Percentiles rank a stretch among this genome's conserved stretches.
phyloP scores from a whole-genome alignment of 2,113 vertebrate species.

The Cyphotilapia sp. region DNA sequence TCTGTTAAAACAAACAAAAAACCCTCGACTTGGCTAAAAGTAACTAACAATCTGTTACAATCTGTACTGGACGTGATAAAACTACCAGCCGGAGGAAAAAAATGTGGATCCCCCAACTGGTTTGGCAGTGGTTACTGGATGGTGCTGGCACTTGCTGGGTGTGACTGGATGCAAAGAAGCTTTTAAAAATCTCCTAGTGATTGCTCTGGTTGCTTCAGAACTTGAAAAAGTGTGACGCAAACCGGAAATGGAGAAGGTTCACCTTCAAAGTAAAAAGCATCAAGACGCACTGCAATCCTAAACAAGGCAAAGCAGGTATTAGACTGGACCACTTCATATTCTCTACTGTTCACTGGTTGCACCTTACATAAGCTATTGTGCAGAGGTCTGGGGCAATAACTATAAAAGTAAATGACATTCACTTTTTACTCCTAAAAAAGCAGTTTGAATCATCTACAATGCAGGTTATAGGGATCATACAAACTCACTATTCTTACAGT shows the following conservation, averaged over 20 bases:
- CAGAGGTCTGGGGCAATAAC: background rate
- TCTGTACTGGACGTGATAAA: background rate
- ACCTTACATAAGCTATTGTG: background rate
- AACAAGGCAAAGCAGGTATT: background rate
- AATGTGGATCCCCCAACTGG: background rate
- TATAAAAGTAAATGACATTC: background rate
- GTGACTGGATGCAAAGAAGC: background rate
- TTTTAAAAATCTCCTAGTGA: background rate
- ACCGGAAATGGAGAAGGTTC: background rate
- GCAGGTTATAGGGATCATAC: no score
- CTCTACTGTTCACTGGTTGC: background rate
- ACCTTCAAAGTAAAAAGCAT: background rate
- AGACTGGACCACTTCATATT: background rate
- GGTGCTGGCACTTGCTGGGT: background rate
- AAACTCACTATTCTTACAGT: no score
- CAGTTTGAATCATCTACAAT: no score
- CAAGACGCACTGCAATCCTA: background rate
- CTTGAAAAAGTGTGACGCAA: background rate
- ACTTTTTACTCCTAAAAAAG: no score
- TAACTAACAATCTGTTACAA: background rate
- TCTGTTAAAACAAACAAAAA: background rate
- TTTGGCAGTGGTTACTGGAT: background rate
- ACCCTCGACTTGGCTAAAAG: background rate
- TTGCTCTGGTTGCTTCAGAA: background rate
- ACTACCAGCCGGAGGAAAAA: background rate